A percentile compares a stretch with the other conserved stretches of the same genome.
These are phyloP conservation scores for Ischnura elegans DNA, from an alignment of 2,888 invertebrate species.

Conservation along the genomic window DNA sequence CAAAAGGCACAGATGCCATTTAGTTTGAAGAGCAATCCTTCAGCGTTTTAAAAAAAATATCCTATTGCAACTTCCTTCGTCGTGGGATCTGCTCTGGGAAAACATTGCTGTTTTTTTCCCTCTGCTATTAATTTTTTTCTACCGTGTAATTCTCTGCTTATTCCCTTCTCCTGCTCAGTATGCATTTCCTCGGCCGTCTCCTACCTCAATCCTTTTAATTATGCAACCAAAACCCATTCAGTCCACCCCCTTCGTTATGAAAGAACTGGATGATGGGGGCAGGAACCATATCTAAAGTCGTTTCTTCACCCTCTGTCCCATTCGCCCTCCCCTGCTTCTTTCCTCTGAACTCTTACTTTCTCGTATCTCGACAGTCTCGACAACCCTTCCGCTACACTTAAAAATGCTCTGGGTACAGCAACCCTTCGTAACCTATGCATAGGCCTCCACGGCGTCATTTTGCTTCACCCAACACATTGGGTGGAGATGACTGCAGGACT, in stretches of 20 bases:
- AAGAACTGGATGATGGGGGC: conserved; percentile 7
- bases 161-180: neutral
- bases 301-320: conserved; percentile 44
- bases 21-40: no score
- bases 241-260: conserved; percentile 20
- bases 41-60: no score
- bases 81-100: neutral
- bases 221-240: conserved; percentile 56
- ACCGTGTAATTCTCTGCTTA: neutral
- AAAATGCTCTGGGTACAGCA: conserved; percentile 3
- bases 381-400: conserved; percentile 58
- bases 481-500: neutral
- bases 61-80: neutral
- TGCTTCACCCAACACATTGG: neutral
- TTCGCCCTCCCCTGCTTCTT: neutral
- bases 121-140: conserved; percentile 3
- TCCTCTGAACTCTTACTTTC: conserved; percentile 8
- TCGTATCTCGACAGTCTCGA: neutral
- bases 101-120: neutral
- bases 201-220: conserved; percentile 58
- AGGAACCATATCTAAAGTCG: conserved; percentile 52
- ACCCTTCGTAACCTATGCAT: conserved; percentile 48
- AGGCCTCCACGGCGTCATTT: conserved; percentile 2
- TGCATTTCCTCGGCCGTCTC: neutral
- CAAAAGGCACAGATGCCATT: no score